phyloP scores from a whole-genome alignment of 2,888 invertebrate genomes.

The Hymenopus coronatus region DNA sequence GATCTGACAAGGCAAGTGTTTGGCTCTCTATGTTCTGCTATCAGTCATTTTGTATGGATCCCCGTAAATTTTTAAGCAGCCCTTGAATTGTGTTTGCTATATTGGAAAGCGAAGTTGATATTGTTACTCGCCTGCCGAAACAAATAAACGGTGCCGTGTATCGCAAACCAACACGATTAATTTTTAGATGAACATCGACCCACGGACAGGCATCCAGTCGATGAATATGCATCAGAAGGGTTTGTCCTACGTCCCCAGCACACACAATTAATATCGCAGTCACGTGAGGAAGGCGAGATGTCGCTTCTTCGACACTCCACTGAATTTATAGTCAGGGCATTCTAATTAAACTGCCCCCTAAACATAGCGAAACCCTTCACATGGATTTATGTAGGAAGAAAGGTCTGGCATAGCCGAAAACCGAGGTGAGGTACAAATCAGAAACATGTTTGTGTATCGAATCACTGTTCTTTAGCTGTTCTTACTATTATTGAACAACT shows the following conservation, averaged over 20 bases:
- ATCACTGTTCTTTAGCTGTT: too few species aligned
- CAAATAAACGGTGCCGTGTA: too few species aligned
- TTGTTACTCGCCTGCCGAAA: too few species aligned
- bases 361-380: background rate
- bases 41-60: too few species aligned
- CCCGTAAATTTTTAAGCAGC: too few species aligned
- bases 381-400: background rate
- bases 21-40: too few species aligned
- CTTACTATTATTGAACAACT: too few species aligned
- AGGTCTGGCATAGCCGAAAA: background rate
- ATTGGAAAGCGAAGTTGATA: too few species aligned
- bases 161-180: background rate
- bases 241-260: background rate
- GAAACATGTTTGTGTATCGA: too few species aligned
- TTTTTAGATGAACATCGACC: background rate
- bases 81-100: too few species aligned
- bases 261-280: background rate
- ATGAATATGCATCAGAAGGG: background rate
- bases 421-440: background rate
- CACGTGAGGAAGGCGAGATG: background rate
- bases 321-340: background rate
- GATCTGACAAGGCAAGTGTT: too few species aligned
- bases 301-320: background rate
- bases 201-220: background rate
- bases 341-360: background rate